phyloP scores from a whole-genome alignment of 2,113 vertebrate genomes.

The Asarcornis scutulata region DNA sequence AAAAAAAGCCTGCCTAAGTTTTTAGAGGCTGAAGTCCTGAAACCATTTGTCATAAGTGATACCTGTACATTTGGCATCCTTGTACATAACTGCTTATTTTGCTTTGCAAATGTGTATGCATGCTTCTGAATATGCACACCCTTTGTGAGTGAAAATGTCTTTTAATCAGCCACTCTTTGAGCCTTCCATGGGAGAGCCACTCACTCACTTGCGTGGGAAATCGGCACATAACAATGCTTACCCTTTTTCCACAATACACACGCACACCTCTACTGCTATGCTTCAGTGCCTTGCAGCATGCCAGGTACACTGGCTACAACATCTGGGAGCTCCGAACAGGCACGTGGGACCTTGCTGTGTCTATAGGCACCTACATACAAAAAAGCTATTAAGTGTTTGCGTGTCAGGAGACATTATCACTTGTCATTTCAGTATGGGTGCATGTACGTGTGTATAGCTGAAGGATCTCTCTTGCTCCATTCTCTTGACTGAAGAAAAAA shows the following conservation, averaged over 20 bases:
- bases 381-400: not conserved
- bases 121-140: rapidly evolving
- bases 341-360: not conserved
- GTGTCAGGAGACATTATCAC: not conserved
- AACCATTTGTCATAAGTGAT: not conserved
- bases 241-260: not conserved
- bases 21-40: not conserved
- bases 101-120: not conserved
- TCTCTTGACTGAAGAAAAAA: not conserved
- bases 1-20: not conserved
- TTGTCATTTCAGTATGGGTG: not conserved
- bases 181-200: not conserved
- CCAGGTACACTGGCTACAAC: not conserved
- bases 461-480: not conserved
- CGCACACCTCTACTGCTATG: not conserved
- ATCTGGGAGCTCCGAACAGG: not conserved
- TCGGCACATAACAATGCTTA: not conserved
- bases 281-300: not conserved
- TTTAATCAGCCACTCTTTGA: not conserved
- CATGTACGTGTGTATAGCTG: not conserved
- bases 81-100: not conserved
- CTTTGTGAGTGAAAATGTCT: not conserved
- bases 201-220: not conserved
- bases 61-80: not conserved
- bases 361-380: not conserved